These are phyloP conservation scores for Onthophagus taurus DNA, from an alignment of 1,140 invertebrate genomes.

Conservation along the genomic window DNA sequence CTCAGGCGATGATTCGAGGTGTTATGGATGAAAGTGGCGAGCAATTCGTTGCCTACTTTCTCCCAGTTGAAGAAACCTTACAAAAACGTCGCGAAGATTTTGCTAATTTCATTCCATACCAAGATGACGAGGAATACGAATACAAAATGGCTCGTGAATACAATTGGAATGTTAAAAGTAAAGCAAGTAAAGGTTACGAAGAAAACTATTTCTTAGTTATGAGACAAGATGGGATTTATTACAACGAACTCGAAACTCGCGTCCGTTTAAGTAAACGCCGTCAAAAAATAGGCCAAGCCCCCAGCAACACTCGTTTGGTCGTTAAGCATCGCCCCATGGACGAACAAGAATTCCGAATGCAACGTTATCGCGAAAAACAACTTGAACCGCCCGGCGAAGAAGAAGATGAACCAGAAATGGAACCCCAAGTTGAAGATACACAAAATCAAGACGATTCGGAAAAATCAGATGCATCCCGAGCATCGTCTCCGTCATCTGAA, in stretches of 20 bases:
- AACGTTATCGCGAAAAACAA: slow-evolving; percentile 76
- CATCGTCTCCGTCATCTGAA: slow-evolving; percentile 25
- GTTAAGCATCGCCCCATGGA: slow-evolving; percentile 87
- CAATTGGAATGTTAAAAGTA: slow-evolving; percentile 98
- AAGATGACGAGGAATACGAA: slow-evolving; percentile 87
- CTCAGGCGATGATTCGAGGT: slow-evolving; percentile 96
- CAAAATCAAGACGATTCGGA: slow-evolving; percentile 34
- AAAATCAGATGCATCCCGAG: slow-evolving; percentile 14
- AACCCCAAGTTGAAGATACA: slow-evolving; percentile 47
- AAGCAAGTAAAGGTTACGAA: slow-evolving; percentile 94
- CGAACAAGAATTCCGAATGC: slow-evolving; percentile 75
- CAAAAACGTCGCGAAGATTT: slow-evolving; percentile 78
- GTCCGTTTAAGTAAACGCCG: slow-evolving; percentile 85
- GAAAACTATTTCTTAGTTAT: slow-evolving; percentile 98
- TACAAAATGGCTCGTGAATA: slow-evolving; percentile 94
- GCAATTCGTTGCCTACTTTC: slow-evolving; percentile 97
- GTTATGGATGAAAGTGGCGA: slow-evolving; percentile 97
- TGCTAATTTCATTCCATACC: slow-evolving; percentile 68
- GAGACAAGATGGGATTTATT: slow-evolving; percentile 84
- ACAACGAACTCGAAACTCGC: slow-evolving; percentile 94
- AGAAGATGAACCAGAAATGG: slow-evolving; percentile 55
- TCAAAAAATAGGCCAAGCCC: slow-evolving; percentile 61
- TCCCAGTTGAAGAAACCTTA: slow-evolving; percentile 88
- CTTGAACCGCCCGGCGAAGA: slow-evolving; percentile 79
- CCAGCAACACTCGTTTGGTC: slow-evolving; percentile 73